phyloP scores from a whole-genome alignment of 1,140 invertebrate species.

The Macrotrachela quadricornifera region DNA sequence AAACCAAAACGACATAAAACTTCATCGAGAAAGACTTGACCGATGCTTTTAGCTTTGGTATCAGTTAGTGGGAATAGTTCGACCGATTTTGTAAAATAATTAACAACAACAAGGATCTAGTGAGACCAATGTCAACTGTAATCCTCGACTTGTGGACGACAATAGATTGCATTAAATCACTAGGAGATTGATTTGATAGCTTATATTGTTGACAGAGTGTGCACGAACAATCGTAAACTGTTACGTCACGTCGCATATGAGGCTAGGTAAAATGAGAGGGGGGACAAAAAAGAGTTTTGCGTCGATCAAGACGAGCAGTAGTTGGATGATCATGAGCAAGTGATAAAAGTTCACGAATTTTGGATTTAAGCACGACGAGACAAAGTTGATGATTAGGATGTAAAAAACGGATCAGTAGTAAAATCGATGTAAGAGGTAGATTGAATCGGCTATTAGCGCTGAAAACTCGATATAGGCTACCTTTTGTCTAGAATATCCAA shows the following conservation, averaged over 20 bases:
- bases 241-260: background rate
- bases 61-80: conserved; percentile 8
- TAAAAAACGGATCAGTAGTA: no score
- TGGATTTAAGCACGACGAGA: no score
- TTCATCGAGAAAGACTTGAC: conserved; percentile 18
- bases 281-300: background rate
- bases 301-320: background rate
- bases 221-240: background rate
- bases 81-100: conserved; percentile 15
- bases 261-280: background rate
- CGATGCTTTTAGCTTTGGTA: conserved; percentile 15
- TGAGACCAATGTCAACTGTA: conserved; percentile 9
- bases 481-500: no score
- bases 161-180: background rate
- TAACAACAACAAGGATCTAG: conserved; percentile 11
- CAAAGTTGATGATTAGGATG: no score
- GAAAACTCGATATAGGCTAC: no score
- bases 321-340: background rate
- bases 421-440: no score
- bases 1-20: conserved; percentile 20
- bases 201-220: background rate
- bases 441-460: no score
- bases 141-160: background rate
- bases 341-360: background rate
- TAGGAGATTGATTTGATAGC: background rate